Evolutionary conservation across 2,888 invertebrate genomes (phyloP).

Genomic region (Scaptodrosophila latifasciaeformis): DNA sequence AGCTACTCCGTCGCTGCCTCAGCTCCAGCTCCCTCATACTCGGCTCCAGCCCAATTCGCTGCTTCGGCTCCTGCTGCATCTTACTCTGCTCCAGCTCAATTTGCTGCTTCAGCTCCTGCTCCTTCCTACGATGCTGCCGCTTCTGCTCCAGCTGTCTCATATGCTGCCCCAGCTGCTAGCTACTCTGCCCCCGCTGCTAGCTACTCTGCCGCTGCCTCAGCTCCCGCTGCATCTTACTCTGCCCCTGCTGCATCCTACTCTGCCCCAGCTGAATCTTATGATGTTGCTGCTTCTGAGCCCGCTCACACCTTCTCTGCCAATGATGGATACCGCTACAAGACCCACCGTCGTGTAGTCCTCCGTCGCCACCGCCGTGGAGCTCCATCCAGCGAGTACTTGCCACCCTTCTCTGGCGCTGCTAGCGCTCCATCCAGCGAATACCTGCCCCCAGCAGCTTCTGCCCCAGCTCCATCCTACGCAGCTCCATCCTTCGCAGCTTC

Average conservation of each 20-base stretch:
- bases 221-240: constrained; percentile 25
- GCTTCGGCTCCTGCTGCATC: constrained; percentile 28
- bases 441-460: constrained; percentile 51
- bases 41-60: constrained; percentile 28
- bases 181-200: constrained; percentile 18
- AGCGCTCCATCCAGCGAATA: constrained; percentile 52
- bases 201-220: constrained; percentile 35
- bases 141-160: constrained; percentile 28
- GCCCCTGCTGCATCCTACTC: constrained; percentile 24
- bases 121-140: constrained; percentile 35
- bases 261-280: constrained; percentile 14
- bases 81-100: constrained; percentile 20
- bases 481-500: constrained; percentile 21
- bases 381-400: constrained; percentile 67
- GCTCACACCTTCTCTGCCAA: constrained; percentile 58
- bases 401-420: constrained; percentile 49
- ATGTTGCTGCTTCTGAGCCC: constrained; percentile 37
- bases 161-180: constrained; percentile 27
- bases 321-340: constrained; percentile 72
- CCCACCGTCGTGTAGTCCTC: constrained; percentile 50
- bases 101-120: constrained; percentile 40
- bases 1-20: constrained; percentile 25
- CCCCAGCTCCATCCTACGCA: constrained; percentile 43
- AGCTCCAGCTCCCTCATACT: constrained; percentile 31
- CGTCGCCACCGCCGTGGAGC: constrained; percentile 70